Conservation (phyloP, 2,113 vertebrate genomes). For the Eolophus roseicapilla region DNA sequence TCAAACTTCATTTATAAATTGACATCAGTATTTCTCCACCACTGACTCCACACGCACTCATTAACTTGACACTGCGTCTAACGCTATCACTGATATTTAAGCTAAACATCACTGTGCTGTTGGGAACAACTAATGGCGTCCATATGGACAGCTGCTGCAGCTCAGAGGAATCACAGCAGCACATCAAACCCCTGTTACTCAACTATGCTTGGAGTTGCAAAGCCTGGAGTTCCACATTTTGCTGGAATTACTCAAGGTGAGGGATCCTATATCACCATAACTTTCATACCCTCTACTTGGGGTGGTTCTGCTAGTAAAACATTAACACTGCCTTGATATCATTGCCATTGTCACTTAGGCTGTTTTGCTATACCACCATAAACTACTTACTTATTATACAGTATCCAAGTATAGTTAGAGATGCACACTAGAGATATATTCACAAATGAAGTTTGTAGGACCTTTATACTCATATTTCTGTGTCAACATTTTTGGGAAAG, state of each 20-base stretch:
- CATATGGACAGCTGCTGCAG: background rate
- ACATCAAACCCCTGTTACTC: background rate
- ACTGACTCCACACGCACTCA: accelerated
- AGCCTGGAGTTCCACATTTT: background rate
- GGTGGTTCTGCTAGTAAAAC: background rate
- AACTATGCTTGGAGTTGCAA: background rate
- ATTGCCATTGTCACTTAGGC: background rate
- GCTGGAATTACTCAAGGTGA: background rate
- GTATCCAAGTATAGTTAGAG: background rate
- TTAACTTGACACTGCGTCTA: background rate
- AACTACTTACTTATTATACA: background rate
- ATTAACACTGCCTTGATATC: background rate
- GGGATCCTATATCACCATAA: background rate
- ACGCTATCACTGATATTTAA: background rate
- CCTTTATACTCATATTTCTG: background rate
- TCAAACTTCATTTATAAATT: background rate
- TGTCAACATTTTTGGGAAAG: background rate
- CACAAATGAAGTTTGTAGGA: background rate
- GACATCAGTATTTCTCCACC: background rate
- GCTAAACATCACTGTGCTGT: background rate
- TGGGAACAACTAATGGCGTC: background rate
- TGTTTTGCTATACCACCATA: background rate
- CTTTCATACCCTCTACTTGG: background rate
- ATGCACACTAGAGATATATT: background rate
- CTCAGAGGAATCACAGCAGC: background rate